Percentiles rank a stretch among this genome's conserved stretches.
phyloP scores from a whole-genome alignment of 64 coral and sea anemone species.

The Cladopsammia gracilis region DNA sequence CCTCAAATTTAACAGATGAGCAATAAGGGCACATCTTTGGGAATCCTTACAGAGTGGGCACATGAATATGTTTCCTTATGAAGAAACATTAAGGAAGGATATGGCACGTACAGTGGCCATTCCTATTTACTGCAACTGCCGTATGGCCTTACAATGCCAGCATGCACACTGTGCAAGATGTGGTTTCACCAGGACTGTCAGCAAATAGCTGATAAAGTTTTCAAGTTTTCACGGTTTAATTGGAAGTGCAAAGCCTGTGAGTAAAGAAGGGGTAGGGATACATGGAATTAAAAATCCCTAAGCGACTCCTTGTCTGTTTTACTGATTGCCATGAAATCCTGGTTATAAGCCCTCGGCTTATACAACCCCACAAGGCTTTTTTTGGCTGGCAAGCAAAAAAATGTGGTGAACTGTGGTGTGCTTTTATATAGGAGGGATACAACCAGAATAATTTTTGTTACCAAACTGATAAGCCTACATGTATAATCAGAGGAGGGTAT shows the following conservation, averaged over 20 bases:
- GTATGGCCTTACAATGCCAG: background rate
- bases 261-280: no score
- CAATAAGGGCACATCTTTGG: constrained; percentile 34
- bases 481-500: no score
- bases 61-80: background rate
- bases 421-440: no score
- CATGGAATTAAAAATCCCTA: no score
- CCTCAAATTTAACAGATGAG: background rate
- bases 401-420: no score
- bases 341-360: no score
- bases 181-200: background rate
- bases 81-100: background rate
- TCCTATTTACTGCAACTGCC: background rate
- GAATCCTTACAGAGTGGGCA: background rate
- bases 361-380: no score
- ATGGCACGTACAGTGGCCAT: background rate
- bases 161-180: background rate
- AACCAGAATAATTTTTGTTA: no score
- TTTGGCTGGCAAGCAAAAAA: no score
- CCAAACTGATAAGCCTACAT: no score
- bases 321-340: no score
- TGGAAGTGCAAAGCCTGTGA: background rate
- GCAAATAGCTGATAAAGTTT: background rate
- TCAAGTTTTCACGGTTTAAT: background rate
- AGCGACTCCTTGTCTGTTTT: no score